phyloP scores from a whole-genome alignment of 1,140 invertebrate species.

The Contarinia nasturtii region DNA sequence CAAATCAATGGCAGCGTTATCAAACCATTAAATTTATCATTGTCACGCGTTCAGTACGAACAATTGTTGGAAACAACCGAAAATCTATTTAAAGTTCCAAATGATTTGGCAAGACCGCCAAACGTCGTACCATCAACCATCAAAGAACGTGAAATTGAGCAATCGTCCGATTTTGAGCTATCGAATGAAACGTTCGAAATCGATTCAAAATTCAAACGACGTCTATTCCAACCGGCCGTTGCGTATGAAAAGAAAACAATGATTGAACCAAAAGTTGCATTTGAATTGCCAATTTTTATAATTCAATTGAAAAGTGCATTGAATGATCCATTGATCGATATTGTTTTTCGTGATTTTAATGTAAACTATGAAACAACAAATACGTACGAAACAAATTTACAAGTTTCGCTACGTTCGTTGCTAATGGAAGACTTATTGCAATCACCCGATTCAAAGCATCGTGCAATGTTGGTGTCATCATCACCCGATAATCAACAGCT shows the following conservation, averaged over 20 bases:
- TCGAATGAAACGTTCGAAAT: conserved; percentile 7
- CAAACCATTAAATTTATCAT: conserved; percentile 62
- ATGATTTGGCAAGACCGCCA: conserved; percentile 6
- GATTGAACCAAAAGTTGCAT: conserved; percentile 28
- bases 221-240: conserved; percentile 3
- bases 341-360: conserved; percentile 65
- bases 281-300: conserved; percentile 50
- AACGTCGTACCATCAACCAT: not conserved
- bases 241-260: not conserved
- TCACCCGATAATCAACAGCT: conserved; percentile 26
- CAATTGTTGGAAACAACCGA: conserved; percentile 63
- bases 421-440: conserved; percentile 76
- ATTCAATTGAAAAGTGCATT: conserved; percentile 49
- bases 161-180: not conserved
- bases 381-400: conserved; percentile 42
- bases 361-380: conserved; percentile 50
- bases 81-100: conserved; percentile 20
- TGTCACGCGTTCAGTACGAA: conserved; percentile 72
- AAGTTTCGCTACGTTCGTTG: conserved; percentile 62
- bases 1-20: conserved; percentile 63
- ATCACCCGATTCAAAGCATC: conserved; percentile 52
- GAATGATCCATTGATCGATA: conserved; percentile 38
- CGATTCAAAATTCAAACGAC: conserved; percentile 7
- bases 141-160: not conserved
- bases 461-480: conserved; percentile 62